Evolutionary conservation across 2,113 vertebrate species (phyloP), one percentile per base, ranked within the genome.

Genomic region (Podarcis muralis): DNA sequence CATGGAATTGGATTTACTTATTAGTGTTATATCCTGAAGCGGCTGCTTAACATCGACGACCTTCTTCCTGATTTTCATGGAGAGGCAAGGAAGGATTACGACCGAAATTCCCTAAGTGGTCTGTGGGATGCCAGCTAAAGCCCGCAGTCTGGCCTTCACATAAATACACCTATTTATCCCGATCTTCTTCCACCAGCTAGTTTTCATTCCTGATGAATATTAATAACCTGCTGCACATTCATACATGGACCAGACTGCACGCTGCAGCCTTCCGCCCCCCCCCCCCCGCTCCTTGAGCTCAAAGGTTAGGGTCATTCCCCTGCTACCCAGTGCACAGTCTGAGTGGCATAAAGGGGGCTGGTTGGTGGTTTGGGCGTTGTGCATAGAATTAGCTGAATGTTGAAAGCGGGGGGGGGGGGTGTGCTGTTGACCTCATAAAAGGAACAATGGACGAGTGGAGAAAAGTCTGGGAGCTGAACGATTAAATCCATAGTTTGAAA

Each of bases 401-500:
- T 11, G 23, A 32, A 20, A 25, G 65, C 6, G 20, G 62, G 40
- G 9, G n/a, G 6, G 82, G 74, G 40, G 74, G 37, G n/a, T 40
- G 27, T 68, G 74, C 65, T 5, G 43, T 25, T 89, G 82, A 79
- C 32, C 74, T 71, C 76, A 88, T 83, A 83, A 88, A 88, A 40
- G 82, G 62, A 69, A 79, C 81, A 69, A 71, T 71, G 71, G 79
- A 53, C 27, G 1, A 0, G 9, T 7, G 20, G 75, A 35, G 85
- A 69, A 48, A 66, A 40, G 85, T 86, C 30, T 79, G 85, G 84
- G 81, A 89, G 57, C 75, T 66, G 81, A n/a, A 13, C 27, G 8
- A 30, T n/a, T 65, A 65, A 68, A 88, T 37, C 81, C 0, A 0
- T 0, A 0, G 32, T 71, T 81, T 2, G 30, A 43, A 32, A 3